Conservation (phyloP, 2,888 invertebrate species). For the Noctua comes region DNA sequence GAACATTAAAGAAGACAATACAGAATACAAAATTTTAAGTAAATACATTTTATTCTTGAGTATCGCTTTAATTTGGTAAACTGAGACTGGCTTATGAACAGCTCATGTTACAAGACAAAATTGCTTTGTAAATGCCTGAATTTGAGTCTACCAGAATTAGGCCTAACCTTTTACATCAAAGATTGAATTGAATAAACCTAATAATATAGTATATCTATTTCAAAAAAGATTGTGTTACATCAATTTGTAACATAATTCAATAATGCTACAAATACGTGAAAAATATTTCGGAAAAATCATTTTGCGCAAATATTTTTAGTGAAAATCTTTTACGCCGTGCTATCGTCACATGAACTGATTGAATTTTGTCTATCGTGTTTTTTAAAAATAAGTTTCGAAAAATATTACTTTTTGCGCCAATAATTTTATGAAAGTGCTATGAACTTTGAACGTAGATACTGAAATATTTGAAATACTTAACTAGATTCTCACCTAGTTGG, state of each 20-base stretch:
- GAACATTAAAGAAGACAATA: neutral
- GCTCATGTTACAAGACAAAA: neutral
- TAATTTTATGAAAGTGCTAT: constrained; percentile 1
- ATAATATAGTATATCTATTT: constrained; percentile 13
- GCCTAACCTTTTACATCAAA: neutral
- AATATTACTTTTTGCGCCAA: constrained; percentile 9
- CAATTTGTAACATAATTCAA: neutral
- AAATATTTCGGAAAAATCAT: neutral
- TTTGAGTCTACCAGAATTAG: neutral
- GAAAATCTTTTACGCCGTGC: constrained; percentile 5
- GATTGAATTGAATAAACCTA: neutral
- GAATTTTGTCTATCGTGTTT: constrained; percentile 1
- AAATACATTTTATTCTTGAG: neutral
- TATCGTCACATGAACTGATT: constrained; percentile 7
- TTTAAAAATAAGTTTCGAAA: neutral
- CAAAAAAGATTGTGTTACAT: neutral
- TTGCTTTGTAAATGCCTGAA: constrained; percentile 1
- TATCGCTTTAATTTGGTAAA: neutral
- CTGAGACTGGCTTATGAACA: neutral
- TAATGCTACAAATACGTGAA: constrained; percentile 6
- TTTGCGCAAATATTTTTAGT: constrained; percentile 11
- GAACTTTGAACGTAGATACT: neutral
- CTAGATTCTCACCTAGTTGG: neutral
- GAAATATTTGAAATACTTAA: neutral
- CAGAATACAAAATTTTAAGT: neutral